Evolutionary conservation across 1,140 invertebrate species (phyloP), one percentile per base, ranked within the genome.

Genomic region (Zaprionus davidi): DNA sequence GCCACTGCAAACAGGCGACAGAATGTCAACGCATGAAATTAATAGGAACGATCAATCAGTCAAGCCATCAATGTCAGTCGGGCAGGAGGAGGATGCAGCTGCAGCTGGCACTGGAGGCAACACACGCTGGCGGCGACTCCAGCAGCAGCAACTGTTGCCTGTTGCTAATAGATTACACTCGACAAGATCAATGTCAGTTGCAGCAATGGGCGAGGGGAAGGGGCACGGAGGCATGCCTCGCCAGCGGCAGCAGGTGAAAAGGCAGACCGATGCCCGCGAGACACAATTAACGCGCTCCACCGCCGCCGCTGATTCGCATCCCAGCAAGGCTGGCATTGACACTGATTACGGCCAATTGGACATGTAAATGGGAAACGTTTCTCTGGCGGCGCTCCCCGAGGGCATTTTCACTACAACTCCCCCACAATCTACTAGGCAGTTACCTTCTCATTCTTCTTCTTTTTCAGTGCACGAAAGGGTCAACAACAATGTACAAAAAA

Each of bases 1-100:
- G 59, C 31, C 9, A 3, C 3, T 3, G 31, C 31, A 9, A 20
- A 53, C 68, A 53, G 56, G 73, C 85, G 64, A 76, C 81, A 76
- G 87, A 87, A 88, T 90, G 90, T 81, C 85, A 86, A 83, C 82
- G 85, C 80, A 86, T 90, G 79, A 91, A 91, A 81, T 91, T 84
- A 91, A 91, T 91, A 76, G 80, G 59, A 79, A 79, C 90, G 76
- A 91, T 91, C 90, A 83, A 91, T 90, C 90, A 91, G 90, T 81
- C 90, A 90, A 82, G 76, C 71, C 82, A 84, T 91, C 90, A 91
- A 75, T 90, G 82, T 88, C 91, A 90, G 7, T 67, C 57, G 69
- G 17, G 1, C 53, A 72, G 68, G 69, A 85, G 17, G 64, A 72
- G 68, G 76, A 82, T 56, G 65, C 69, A 69, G 72, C 34, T 51